Evolutionary conservation across 2,888 invertebrate genomes (phyloP).

Genomic region (Drosophila parthenogenetica): DNA sequence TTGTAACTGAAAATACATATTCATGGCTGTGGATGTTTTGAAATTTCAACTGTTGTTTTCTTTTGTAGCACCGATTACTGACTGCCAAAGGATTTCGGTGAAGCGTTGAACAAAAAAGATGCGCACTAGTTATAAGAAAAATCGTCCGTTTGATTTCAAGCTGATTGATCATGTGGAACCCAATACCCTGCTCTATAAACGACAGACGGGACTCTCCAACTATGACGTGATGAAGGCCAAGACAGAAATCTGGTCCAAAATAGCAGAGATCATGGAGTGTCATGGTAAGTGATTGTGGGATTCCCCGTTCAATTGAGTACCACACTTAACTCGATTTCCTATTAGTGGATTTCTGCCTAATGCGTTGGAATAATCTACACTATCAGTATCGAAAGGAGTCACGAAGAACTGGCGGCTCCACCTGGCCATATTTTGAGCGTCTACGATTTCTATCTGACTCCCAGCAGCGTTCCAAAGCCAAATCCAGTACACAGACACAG

Average conservation of each 20-base stretch:
- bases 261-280: slow-evolving; percentile 69
- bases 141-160: slow-evolving; percentile 82
- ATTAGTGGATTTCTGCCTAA: slow-evolving; percentile 77
- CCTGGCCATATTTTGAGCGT: slow-evolving; percentile 79
- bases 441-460: slow-evolving; percentile 65
- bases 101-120: slow-evolving; percentile 28
- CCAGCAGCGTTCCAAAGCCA: slow-evolving; percentile 24
- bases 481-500: slow-evolving; percentile 4
- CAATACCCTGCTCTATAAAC: slow-evolving; percentile 72
- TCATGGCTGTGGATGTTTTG: slow-evolving; percentile 1
- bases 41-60: not conserved
- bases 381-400: slow-evolving; percentile 80
- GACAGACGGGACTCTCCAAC: slow-evolving; percentile 74
- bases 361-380: slow-evolving; percentile 80
- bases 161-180: slow-evolving; percentile 78
- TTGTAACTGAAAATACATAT: not conserved
- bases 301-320: not conserved
- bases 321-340: not conserved
- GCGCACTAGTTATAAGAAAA: slow-evolving; percentile 81
- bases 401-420: slow-evolving; percentile 65
- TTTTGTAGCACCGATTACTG: not conserved
- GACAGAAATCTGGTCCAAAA: slow-evolving; percentile 72
- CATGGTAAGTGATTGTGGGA: slow-evolving; percentile 51
- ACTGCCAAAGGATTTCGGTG: not conserved
- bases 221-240: slow-evolving; percentile 79